Percentiles rank a stretch among this genome's conserved stretches.
phyloP scores from a whole-genome alignment of 2,797 vertebrate species.

The Pempheris klunzingeri region DNA sequence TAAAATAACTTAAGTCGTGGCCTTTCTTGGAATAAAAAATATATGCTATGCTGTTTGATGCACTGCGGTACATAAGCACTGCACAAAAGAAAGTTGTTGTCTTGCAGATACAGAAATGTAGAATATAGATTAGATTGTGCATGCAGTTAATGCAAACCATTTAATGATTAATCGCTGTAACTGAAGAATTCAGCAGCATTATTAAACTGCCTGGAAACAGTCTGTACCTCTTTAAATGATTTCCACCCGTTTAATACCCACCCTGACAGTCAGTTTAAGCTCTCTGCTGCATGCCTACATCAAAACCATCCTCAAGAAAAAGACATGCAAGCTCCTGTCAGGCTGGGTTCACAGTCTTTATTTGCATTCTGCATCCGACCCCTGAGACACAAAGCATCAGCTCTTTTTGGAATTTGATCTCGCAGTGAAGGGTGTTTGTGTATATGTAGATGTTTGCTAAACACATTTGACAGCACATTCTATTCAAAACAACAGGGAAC shows the following conservation, averaged over 20 bases:
- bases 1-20: not conserved
- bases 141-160: not conserved
- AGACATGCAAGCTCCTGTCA: constrained; percentile 54
- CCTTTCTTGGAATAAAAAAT: not conserved
- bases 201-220: constrained; percentile 32
- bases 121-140: not conserved
- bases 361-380: constrained; percentile 68
- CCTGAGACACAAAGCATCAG: constrained; percentile 64
- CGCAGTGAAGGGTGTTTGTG: constrained; percentile 60
- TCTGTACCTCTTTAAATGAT: constrained; percentile 8
- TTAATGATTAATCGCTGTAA: not conserved
- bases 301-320: constrained; percentile 37
- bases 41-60: not conserved
- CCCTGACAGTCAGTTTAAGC: constrained; percentile 25
- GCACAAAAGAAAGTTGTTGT: not conserved
- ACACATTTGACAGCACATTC: constrained; percentile 73
- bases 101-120: not conserved
- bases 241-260: constrained; percentile 14
- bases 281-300: constrained; percentile 28
- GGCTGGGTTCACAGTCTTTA: constrained; percentile 35
- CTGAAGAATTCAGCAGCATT: not conserved
- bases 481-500: constrained; percentile 69
- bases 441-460: constrained; percentile 66
- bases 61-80: not conserved
- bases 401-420: constrained; percentile 65